Evolutionary conservation across 2,113 vertebrate species (phyloP).

Genomic region (Myrmophylax atrothorax): DNA sequence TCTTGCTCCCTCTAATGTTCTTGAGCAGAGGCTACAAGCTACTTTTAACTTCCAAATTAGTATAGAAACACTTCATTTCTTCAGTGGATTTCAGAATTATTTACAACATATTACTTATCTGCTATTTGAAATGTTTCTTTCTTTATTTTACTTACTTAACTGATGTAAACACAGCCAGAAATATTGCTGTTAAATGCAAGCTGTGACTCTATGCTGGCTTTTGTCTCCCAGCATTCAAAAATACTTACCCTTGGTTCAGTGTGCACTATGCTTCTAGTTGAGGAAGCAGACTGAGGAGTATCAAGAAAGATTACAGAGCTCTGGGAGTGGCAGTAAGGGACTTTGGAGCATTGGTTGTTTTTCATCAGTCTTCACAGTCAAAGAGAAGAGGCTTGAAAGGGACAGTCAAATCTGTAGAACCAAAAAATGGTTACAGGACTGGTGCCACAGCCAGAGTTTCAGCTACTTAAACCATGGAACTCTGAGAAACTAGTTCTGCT

Average conservation of each 20-base stretch:
- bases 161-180: not conserved
- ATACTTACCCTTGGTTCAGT: not conserved
- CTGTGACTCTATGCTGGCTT: not conserved
- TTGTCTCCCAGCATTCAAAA: not conserved
- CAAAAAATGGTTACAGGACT: not conserved
- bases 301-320: not conserved
- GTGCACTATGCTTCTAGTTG: not conserved
- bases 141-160: not conserved
- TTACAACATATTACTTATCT: not conserved
- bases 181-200: not conserved
- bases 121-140: not conserved
- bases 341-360: not conserved
- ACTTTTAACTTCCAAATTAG: not conserved
- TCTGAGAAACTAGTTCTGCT: not conserved
- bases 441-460: not conserved
- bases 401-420: not conserved
- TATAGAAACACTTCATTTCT: not conserved
- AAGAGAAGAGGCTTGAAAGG: not conserved
- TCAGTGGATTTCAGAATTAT: not conserved
- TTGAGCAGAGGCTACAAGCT: not conserved
- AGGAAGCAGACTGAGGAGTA: not conserved
- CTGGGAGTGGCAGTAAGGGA: not conserved
- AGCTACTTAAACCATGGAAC: not conserved
- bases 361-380: not conserved
- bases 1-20: not conserved